A percentile compares a stretch with the other conserved stretches of the same genome.
phyloP scores from a whole-genome alignment of 2,797 vertebrate genomes.

The Euthynnus affinis region DNA sequence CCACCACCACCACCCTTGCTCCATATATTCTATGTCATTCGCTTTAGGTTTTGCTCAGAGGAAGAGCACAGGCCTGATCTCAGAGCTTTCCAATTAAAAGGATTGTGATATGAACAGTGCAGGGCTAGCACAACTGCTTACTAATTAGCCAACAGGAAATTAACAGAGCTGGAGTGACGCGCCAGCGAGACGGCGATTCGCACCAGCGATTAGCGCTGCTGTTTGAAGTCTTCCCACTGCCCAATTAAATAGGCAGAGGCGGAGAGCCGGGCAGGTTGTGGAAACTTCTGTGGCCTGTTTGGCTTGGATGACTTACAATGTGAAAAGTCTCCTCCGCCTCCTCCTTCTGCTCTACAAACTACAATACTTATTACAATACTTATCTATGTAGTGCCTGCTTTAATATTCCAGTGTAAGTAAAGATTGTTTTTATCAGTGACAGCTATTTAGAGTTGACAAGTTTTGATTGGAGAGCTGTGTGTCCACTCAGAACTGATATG shows the following conservation, averaged over 20 bases:
- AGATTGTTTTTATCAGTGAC: not conserved
- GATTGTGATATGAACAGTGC: constrained; percentile 52
- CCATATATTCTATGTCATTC: constrained; percentile 36
- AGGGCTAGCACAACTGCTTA: constrained; percentile 47
- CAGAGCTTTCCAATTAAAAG: constrained; percentile 68
- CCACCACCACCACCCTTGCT: not conserved
- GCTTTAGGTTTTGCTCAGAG: constrained; percentile 46
- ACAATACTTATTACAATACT: not conserved
- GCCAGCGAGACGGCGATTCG: constrained; percentile 48
- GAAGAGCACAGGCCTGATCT: constrained; percentile 42
- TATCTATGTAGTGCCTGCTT: not conserved
- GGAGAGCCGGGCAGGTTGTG: constrained; percentile 13
- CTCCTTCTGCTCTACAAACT: not conserved
- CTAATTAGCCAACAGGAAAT: constrained; percentile 77
- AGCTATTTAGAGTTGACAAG: constrained; percentile 5
- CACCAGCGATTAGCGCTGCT: constrained; percentile 57
- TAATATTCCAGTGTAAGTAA: not conserved
- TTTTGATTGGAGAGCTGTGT: not conserved
- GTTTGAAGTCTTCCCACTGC: constrained; percentile 64
- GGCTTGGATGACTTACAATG: constrained; percentile 29
- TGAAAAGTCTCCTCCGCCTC: not conserved
- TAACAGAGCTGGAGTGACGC: constrained; percentile 52
- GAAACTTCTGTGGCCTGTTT: constrained; percentile 48
- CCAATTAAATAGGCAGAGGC: constrained; percentile 63
- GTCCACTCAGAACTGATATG: constrained; percentile 5